Evolutionary conservation across 2,113 vertebrate species (phyloP), one percentile per base, ranked within the genome.

Genomic region (Daphoenositta chrysoptera): DNA sequence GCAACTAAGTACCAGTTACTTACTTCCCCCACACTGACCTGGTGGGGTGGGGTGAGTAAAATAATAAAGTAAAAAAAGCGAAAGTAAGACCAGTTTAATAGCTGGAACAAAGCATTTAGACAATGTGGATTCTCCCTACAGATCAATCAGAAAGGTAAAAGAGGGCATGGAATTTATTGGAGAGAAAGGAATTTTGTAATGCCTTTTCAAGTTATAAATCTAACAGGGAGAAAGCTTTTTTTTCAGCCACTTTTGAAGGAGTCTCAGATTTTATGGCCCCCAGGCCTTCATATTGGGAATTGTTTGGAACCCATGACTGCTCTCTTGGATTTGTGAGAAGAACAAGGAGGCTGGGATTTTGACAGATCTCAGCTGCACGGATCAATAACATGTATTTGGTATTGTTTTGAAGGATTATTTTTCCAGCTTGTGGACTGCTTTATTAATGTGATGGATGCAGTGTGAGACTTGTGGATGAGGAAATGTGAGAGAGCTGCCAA

Each of bases 361-460:
- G 45, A 22, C 60, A 73, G n/a, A 57, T 73, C 24, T 73, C 50
- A 26, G 40, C 42, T 53, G 3, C n/a, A 53, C 18, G 42, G 33
- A 83, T 79, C 23, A 21, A 22, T 45, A 85, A 27, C 40, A 24
- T 33, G 12, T 66, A 76, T 90, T 84, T 75, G 69, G 42, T 90
- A 56, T 42, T 66, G 33, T 42, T 87, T 18, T 76, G 17, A 35
- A 75, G 23, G 39, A 84, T 66, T 87, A 11, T 87, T 84, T 61
- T 91, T 75, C 35, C 9, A 63, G 28, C 30, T 35, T 66, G 22
- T 37, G 23, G 35, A 63, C 33, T 66, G 22, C 45, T 75, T 91
- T 90, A 50, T 50, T 87, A 58, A 47, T 24, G n/a, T 91, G 87
- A 84, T 57, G 60, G 54, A 92, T 87, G 61, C 27, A 85, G 53